Percentiles rank a stretch among this genome's conserved stretches.
Conservation (phyloP, 2,113 vertebrate genomes). For the Prunella fulvescens region DNA sequence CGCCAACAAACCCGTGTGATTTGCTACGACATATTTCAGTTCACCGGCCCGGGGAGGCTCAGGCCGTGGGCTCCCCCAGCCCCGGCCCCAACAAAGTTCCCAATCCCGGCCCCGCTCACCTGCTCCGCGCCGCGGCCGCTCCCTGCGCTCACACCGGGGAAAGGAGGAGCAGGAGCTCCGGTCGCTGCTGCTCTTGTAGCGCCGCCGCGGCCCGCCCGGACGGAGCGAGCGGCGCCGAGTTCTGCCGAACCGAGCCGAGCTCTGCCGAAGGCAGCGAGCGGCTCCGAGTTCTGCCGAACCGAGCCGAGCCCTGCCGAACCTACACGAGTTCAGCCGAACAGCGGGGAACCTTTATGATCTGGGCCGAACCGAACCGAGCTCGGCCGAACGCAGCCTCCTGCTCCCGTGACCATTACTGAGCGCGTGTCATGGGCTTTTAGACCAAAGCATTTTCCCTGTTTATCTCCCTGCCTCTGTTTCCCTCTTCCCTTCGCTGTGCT, state of each 20-base stretch:
- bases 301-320: too few species aligned
- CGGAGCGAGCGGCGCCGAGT: too few species aligned
- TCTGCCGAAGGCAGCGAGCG: too few species aligned
- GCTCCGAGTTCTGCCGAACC: too few species aligned
- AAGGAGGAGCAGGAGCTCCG: too few species aligned
- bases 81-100: background rate
- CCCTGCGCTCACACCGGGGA: rapidly evolving
- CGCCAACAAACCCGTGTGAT: background rate
- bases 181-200: background rate
- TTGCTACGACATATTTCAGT: background rate
- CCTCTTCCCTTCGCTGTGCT: background rate
- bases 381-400: background rate
- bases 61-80: too few species aligned
- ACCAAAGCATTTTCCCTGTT: background rate
- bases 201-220: background rate
- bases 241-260: too few species aligned
- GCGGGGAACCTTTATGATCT: too few species aligned
- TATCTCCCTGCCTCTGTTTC: background rate
- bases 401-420: background rate
- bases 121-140: background rate
- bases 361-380: background rate
- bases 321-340: too few species aligned
- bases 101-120: background rate
- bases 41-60: too few species aligned
- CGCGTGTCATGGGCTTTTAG: too few species aligned